These are phyloP conservation scores for Drosophila eugracilis DNA, from an alignment of 1,140 invertebrate genomes.

Conservation along the genomic window DNA sequence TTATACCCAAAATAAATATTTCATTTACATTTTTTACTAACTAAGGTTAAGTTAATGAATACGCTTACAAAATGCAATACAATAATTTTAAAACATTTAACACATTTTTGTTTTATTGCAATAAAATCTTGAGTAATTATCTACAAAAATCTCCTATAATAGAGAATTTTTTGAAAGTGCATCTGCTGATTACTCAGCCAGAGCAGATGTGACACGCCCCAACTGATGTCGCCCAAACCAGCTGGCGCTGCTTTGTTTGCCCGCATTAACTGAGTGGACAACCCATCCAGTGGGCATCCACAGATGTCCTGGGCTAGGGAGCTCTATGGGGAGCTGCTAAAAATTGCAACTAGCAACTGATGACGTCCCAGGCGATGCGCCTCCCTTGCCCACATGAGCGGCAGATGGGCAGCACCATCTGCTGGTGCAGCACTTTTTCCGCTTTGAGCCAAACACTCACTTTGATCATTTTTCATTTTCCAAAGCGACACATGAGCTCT, in stretches of 20 bases:
- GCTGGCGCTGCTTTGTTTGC: slow-evolving; percentile 64
- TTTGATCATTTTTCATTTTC: slow-evolving; percentile 81
- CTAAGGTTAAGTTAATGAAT: too few relatives aligned
- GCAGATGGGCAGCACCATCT: slow-evolving; percentile 55
- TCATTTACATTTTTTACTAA: too few relatives aligned
- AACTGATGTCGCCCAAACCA: slow-evolving; percentile 27
- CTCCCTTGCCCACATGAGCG: slow-evolving; percentile 20
- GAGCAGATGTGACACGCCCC: slow-evolving; percentile 46
- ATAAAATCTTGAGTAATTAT: not conserved
- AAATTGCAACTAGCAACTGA: slow-evolving; percentile 69
- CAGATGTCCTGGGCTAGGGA: slow-evolving; percentile 40
- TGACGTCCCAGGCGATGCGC: slow-evolving; percentile 67
- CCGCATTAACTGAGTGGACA: slow-evolving; percentile 72
- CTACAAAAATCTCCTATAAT: not conserved
- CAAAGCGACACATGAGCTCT: slow-evolving; percentile 68
- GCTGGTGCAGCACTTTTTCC: slow-evolving; percentile 54
- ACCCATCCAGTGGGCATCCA: slow-evolving; percentile 31
- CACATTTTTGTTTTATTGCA: too few relatives aligned
- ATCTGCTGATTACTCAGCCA: slow-evolving; percentile 64
- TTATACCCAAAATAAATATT: too few relatives aligned
- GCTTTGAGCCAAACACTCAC: slow-evolving; percentile 77
- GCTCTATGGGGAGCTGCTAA: slow-evolving; percentile 46
- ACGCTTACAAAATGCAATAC: too few relatives aligned
- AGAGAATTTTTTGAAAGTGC: slow-evolving; percentile 7
- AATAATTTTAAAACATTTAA: too few relatives aligned